Base-by-base conservation (phyloP, 2,797 vertebrate genomes). In the Poliocrania exsul region DNA sequence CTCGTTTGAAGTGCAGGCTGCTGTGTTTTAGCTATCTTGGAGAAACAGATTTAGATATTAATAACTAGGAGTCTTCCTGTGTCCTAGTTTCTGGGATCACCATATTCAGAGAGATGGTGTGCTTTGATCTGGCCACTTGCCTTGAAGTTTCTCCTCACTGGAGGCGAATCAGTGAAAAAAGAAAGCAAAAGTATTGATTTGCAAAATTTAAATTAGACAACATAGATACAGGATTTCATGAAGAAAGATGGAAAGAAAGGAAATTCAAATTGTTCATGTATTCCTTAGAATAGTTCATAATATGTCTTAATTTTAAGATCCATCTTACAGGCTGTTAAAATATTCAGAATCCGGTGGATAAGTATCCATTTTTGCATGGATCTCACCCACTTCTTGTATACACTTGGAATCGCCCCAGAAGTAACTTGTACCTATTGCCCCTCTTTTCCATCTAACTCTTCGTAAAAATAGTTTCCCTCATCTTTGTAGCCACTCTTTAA, bases 71-170 rank as follows among this genome's bases (percentile, higher is more conserved):
- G 72, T 80, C 65, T 93, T 89, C 75, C 37, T 40, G 40, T 91
- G 92, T 77, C 81, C 95, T 91, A 92, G 67, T 96, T 95, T 93
- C 82, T 81, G 81, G 83, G 69, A 80, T 93, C 89, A 91, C 79
- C 67, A 49, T 89, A 86, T 82, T 92, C 64, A 87, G 79, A 92
- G 65, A 86, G 64, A 66, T 67, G n/a, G 26, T 42, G 70, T 87
- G 37, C 91, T 94, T 96, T 95, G 81, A 94, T 96, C 84, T 87
- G 91, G 61, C 79, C 81, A 64, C 54, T 91, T 91, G 78, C 95
- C 73, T 94, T 94, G 94, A 95, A 87, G 84, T 93, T 81, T 71
- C 49, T 85, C 65, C 87, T 80, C 71, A 80, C 79, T 95, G 81
- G 78, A 93, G 91, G 84, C 91, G 91, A 95, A 87, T 80, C 65